Conservation (phyloP, 2,113 vertebrate species). For the Axis porcinus region DNA sequence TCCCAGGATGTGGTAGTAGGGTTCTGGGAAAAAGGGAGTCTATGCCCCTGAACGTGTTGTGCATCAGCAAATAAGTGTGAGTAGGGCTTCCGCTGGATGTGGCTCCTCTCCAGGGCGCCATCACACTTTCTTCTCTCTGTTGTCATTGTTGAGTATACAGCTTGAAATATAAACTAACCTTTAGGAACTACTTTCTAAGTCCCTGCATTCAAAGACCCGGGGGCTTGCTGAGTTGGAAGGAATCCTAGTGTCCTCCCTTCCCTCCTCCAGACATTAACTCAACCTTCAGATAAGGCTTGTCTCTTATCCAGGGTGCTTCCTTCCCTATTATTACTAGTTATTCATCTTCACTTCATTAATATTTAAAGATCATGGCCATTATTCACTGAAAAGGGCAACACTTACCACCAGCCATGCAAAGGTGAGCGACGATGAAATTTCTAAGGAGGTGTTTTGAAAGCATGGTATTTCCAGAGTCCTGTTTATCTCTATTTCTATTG, state of each 20-base stretch:
- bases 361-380: slow-evolving; percentile 55
- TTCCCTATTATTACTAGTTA: slow-evolving; percentile 36
- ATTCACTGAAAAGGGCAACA: slow-evolving; percentile 60
- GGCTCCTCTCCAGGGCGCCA: not conserved
- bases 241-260: not conserved
- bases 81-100: not conserved
- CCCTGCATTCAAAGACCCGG: not conserved
- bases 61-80: slow-evolving; percentile 1
- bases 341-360: slow-evolving; percentile 59
- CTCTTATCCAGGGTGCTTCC: not conserved
- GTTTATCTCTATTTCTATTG: slow-evolving; percentile 71
- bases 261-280: not conserved
- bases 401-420: slow-evolving; percentile 79
- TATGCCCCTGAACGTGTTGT: not conserved
- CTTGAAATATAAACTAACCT: slow-evolving; percentile 24
- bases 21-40: not conserved
- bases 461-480: slow-evolving; percentile 79
- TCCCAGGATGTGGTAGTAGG: not conserved
- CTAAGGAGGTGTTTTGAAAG: slow-evolving; percentile 70
- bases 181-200: slow-evolving; percentile 11
- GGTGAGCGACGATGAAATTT: slow-evolving; percentile 43
- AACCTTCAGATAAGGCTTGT: not conserved
- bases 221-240: not conserved
- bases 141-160: not conserved
- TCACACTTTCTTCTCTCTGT: not conserved